Conservation (phyloP, 2,797 vertebrate species). For the Acestrorhynchus altus region DNA sequence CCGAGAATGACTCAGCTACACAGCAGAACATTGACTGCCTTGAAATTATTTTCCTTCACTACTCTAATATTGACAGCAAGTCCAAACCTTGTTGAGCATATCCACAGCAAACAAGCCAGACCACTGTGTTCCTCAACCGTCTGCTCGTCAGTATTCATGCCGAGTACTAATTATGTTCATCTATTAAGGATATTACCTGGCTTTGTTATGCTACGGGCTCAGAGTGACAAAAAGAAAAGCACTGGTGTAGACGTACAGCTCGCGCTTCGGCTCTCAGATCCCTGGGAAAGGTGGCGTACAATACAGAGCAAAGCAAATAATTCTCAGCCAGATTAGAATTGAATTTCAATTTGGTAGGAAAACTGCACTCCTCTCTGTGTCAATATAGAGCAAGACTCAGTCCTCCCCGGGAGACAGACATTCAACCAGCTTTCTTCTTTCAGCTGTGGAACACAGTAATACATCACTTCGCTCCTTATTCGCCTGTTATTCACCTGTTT, state of each 20-base stretch:
- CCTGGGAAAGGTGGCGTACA: slow-evolving; percentile 32
- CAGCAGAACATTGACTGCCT: neutral
- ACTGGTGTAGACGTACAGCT: neutral
- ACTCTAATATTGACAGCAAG: slow-evolving; percentile 18
- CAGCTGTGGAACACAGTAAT: slow-evolving; percentile 33
- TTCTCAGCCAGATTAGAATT: slow-evolving; percentile 61
- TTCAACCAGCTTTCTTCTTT: slow-evolving; percentile 37
- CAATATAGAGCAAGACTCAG: slow-evolving; percentile 48
- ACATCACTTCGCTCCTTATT: slow-evolving; percentile 10
- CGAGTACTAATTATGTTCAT: slow-evolving; percentile 30
- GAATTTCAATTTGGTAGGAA: slow-evolving; percentile 63
- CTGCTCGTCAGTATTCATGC: slow-evolving; percentile 11
- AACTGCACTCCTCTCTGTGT: slow-evolving; percentile 46
- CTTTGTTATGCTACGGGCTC: slow-evolving; percentile 2
- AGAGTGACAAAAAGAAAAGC: slow-evolving; percentile 19
- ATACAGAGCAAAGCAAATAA: slow-evolving; percentile 53
- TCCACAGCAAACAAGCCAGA: neutral
- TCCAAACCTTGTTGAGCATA: neutral
- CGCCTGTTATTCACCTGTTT: slow-evolving; percentile 8
- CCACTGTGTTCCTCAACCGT: neutral
- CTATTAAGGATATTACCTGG: slow-evolving; percentile 21
- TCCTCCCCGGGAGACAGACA: slow-evolving; percentile 42
- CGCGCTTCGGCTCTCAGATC: slow-evolving; percentile 11
- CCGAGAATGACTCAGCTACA: neutral
- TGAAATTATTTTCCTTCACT: neutral